phyloP scores from a whole-genome alignment of 2,113 vertebrate genomes.

The Calyptomena viridis region DNA sequence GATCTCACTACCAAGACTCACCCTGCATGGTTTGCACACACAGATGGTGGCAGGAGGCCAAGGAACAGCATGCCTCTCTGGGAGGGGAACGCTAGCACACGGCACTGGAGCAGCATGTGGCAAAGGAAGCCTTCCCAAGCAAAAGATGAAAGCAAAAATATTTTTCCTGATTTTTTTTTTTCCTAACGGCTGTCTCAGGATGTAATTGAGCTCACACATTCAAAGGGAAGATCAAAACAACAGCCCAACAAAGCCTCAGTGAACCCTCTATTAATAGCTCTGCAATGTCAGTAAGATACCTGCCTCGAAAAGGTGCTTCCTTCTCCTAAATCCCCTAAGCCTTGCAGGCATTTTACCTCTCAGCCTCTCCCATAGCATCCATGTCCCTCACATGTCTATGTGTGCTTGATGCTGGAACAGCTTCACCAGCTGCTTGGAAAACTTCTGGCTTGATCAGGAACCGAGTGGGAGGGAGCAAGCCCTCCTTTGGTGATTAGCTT shows the following conservation, averaged over 20 bases:
- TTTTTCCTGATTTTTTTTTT: neutral
- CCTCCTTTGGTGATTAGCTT: neutral
- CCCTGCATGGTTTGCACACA: neutral
- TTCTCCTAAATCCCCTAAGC: neutral
- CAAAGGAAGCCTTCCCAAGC: constrained; percentile 39
- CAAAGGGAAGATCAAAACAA: constrained; percentile 60
- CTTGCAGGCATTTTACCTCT: neutral
- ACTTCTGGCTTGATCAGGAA: neutral
- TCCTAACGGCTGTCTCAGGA: constrained; percentile 21
- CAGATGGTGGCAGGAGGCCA: constrained; percentile 36
- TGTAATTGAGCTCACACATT: constrained; percentile 27
- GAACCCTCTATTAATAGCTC: constrained; percentile 48
- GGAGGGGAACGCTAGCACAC: neutral
- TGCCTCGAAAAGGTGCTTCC: constrained; percentile 20
- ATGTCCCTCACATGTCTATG: neutral
- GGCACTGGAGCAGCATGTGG: neutral
- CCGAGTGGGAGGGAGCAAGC: neutral
- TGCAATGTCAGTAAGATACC: neutral
- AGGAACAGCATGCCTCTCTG: neutral
- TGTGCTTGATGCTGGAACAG: neutral
- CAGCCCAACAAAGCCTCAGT: constrained; percentile 15
- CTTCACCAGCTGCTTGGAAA: neutral
- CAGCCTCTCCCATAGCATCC: neutral
- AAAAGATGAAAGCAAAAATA: constrained; percentile 47
- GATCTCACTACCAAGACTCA: constrained; percentile 40